Evolutionary conservation across 2,888 invertebrate genomes (phyloP).

Genomic region (Tolmerus cingulatus): DNA sequence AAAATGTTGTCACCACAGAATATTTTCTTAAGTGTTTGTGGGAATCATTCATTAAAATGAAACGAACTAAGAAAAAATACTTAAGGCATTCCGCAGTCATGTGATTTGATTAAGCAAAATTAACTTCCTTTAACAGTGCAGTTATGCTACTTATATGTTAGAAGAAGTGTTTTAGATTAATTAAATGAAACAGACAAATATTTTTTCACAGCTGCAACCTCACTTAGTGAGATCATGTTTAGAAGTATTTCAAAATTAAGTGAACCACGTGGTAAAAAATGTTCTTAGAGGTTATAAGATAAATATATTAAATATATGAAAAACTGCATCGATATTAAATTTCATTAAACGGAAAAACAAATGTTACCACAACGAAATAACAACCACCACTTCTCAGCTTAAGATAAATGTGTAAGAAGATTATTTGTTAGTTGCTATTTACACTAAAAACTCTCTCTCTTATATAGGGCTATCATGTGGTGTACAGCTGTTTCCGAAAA

Average conservation of each 20-base stretch:
- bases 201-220: not conserved
- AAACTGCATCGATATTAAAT: not conserved
- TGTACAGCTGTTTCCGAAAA: not conserved
- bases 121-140: not conserved
- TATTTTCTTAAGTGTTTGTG: not conserved
- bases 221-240: not conserved
- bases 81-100: not conserved
- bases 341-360: not conserved
- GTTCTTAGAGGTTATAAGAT: not conserved
- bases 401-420: not conserved
- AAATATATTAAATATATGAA: not conserved
- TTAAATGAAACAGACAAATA: not conserved
- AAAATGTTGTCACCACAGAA: not conserved
- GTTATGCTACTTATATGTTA: not conserved
- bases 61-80: not conserved
- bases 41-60: not conserved
- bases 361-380: not conserved
- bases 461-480: not conserved
- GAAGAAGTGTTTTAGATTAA: not conserved
- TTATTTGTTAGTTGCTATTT: not conserved
- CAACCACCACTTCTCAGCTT: not conserved
- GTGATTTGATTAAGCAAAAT: not conserved
- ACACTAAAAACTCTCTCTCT: not conserved
- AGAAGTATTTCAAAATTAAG: not conserved
- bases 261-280: not conserved